These are phyloP conservation scores for Neoscelio sp. DNA, from an alignment of 2,888 invertebrate genomes.

Conservation along the genomic window DNA sequence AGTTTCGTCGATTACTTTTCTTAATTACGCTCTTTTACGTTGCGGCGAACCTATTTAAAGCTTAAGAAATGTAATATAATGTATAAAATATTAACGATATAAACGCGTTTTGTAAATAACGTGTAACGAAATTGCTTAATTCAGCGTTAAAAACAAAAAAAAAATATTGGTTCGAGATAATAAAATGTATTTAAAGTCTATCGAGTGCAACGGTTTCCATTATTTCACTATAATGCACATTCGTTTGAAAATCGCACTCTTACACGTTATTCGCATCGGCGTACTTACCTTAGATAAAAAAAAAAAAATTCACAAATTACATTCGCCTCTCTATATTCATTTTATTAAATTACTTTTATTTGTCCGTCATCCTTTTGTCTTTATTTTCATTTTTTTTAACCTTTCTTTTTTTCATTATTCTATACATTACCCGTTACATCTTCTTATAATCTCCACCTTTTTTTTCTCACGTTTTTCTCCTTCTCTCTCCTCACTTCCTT, in stretches of 20 bases:
- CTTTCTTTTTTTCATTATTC: too few species aligned
- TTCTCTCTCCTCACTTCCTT: too few species aligned
- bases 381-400: too few species aligned
- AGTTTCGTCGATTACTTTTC: slow-evolving; percentile 3
- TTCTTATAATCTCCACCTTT: too few species aligned
- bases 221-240: slow-evolving; percentile 14
- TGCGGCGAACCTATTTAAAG: not conserved
- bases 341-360: too few species aligned
- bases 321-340: too few species aligned
- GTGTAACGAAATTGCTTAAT: slow-evolving; percentile 32
- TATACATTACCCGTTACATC: too few species aligned
- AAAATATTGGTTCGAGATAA: slow-evolving; percentile 20
- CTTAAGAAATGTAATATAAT: slow-evolving; percentile 6
- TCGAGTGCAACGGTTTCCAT: slow-evolving; percentile 18
- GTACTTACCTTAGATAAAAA: too few species aligned
- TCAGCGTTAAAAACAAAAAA: slow-evolving; percentile 34
- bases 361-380: too few species aligned
- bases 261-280: slow-evolving; percentile 26
- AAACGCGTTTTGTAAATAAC: slow-evolving; percentile 16
- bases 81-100: not conserved
- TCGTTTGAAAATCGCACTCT: slow-evolving; percentile 13
- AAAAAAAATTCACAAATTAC: too few species aligned
- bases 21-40: slow-evolving; percentile 16
- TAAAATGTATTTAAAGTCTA: slow-evolving; percentile 30
- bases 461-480: too few species aligned